These are phyloP conservation scores for Atrina japonica DNA, from an alignment of 2,888 invertebrate genomes.

Conservation along the genomic window DNA sequence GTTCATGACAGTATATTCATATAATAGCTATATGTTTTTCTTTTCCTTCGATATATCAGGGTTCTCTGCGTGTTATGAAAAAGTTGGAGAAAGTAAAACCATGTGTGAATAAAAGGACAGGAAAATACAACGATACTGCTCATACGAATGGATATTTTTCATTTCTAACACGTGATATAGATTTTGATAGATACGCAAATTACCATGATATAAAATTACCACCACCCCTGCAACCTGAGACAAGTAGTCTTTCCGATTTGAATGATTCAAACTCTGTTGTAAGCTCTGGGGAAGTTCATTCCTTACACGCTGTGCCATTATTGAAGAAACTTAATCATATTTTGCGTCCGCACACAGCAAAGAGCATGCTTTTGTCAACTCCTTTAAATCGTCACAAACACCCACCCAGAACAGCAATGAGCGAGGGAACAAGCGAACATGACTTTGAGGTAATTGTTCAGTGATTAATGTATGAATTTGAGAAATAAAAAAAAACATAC, in stretches of 20 bases:
- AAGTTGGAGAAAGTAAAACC: conserved; percentile 67
- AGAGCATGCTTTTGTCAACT: conserved; percentile 9
- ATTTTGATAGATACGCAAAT: conserved; percentile 53
- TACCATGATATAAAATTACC: conserved; percentile 55
- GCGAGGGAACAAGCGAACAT: background rate
- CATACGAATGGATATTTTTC: conserved; percentile 58
- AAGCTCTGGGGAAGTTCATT: background rate
- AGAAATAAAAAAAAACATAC: background rate
- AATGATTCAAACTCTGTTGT: background rate
- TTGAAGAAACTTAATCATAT: conserved; percentile 51
- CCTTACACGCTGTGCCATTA: conserved; percentile 47
- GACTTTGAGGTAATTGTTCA: background rate
- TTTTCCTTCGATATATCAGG: conserved; percentile 49
- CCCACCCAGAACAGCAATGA: conserved; percentile 6
- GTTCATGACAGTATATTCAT: too few species aligned
- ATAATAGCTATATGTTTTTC: too few species aligned
- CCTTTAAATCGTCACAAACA: background rate
- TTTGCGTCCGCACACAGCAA: conserved; percentile 55
- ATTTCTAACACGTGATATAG: conserved; percentile 53
- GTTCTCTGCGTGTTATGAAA: conserved; percentile 71
- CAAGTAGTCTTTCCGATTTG: conserved; percentile 30
- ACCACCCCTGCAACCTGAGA: conserved; percentile 45
- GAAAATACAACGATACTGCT: conserved; percentile 50
- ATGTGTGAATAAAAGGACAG: conserved; percentile 62
- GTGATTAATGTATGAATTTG: background rate